A percentile compares a stretch with the other conserved stretches of the same genome.
phyloP scores from a whole-genome alignment of 2,888 invertebrate genomes.

The Tenthredo notha region DNA sequence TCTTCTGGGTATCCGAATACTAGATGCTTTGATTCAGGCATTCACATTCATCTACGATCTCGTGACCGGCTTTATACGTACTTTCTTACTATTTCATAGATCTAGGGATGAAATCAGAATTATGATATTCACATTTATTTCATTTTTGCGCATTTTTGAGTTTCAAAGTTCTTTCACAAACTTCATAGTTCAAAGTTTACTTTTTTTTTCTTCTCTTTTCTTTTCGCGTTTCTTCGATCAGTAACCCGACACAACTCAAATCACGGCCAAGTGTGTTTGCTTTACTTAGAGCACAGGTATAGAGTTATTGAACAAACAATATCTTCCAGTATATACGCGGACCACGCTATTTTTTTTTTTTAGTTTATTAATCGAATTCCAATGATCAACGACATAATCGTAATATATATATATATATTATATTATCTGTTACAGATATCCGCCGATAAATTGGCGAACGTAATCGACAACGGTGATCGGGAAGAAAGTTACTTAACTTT shows the following conservation, averaged over 20 bases:
- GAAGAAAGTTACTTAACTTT: not conserved
- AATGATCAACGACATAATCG: not conserved
- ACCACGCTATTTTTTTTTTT: no score
- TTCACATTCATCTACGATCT: not conserved
- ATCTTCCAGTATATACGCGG: not conserved
- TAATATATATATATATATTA: not conserved
- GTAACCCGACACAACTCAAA: not conserved
- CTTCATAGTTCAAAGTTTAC: not conserved
- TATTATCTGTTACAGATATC: constrained; percentile 9
- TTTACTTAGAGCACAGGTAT: not conserved
- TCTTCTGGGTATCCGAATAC: not conserved
- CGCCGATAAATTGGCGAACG: not conserved
- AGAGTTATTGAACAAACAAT: not conserved
- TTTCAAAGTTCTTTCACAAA: not conserved
- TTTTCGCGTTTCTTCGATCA: not conserved
- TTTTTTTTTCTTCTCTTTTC: not conserved
- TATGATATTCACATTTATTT: not conserved
- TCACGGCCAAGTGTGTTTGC: not conserved
- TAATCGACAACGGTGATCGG: not conserved
- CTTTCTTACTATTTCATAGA: not conserved
- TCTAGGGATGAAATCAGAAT: not conserved
- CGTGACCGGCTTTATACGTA: not conserved
- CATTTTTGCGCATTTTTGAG: no score
- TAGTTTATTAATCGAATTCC: not conserved
- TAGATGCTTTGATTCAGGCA: not conserved